These are phyloP conservation scores for Emberiza fucata DNA, from an alignment of 2,113 vertebrate genomes.

Conservation along the genomic window DNA sequence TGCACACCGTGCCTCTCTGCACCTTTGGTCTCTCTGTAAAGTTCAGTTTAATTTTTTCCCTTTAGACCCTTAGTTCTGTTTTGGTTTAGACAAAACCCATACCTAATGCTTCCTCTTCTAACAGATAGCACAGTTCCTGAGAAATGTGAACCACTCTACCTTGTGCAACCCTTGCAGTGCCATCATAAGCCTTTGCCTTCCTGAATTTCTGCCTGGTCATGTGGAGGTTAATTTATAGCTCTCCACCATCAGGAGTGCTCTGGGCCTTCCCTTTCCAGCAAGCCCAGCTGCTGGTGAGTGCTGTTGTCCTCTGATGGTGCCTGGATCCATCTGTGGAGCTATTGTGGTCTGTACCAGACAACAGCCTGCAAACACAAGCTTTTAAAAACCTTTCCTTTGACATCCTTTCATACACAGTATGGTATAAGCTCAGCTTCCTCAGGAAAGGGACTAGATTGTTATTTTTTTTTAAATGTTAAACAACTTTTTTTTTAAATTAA, in stretches of 20 bases:
- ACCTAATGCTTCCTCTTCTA: neutral
- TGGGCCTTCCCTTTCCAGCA: neutral
- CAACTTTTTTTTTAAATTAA: too few relatives aligned
- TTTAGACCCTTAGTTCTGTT: neutral
- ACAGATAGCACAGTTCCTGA: neutral
- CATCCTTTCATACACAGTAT: neutral
- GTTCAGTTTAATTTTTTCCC: neutral
- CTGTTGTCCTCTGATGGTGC: neutral
- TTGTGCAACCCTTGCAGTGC: neutral
- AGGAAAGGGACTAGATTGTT: neutral
- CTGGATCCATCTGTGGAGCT: neutral
- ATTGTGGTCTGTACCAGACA: neutral
- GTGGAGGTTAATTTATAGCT: neutral
- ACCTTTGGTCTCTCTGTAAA: neutral
- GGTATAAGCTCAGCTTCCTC: neutral
- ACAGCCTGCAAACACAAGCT: neutral
- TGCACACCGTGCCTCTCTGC: neutral
- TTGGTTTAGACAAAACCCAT: neutral
- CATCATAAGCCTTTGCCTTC: neutral
- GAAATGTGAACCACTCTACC: neutral
- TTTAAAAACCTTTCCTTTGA: neutral
- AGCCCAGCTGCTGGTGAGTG: neutral
- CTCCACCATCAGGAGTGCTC: neutral
- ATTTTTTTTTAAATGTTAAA: neutral
- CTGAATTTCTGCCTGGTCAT: neutral